Percentiles rank a stretch among this genome's conserved stretches.
phyloP scores from a whole-genome alignment of 2,113 vertebrate genomes.

The Heterochromis multidens region DNA sequence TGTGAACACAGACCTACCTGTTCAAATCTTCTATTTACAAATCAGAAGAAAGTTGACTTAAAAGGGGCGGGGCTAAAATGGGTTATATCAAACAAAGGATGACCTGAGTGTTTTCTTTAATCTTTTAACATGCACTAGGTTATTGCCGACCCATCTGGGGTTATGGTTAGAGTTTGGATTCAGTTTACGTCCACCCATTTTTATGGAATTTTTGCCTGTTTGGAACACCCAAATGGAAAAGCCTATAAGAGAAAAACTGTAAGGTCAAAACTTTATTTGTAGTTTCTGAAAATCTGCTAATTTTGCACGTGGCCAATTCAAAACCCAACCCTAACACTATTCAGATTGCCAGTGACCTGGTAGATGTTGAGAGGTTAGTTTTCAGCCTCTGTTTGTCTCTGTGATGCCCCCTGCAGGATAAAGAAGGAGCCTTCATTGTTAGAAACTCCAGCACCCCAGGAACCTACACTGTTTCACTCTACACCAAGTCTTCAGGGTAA shows the following conservation, averaged over 20 bases:
- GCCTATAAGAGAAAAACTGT: background rate
- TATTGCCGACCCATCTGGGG: background rate
- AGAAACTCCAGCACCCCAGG: constrained; percentile 89
- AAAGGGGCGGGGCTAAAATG: fast-evolving
- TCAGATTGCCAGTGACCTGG: background rate
- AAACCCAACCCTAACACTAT: background rate
- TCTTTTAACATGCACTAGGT: background rate
- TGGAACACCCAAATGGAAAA: background rate
- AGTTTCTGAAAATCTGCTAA: too few relatives aligned
- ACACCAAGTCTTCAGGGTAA: constrained; percentile 86
- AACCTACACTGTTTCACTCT: constrained; percentile 89
- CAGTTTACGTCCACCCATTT: too few relatives aligned
- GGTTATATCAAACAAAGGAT: background rate
- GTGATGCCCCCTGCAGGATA: constrained; percentile 81
- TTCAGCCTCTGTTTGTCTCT: background rate
- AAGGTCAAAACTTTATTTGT: background rate
- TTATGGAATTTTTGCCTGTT: background rate
- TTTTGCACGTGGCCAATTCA: background rate
- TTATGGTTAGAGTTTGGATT: background rate
- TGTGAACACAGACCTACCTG: background rate
- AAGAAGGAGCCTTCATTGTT: constrained; percentile 94
- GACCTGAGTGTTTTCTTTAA: background rate
- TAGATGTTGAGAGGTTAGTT: background rate
- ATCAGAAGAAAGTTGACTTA: background rate
- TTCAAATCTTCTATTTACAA: background rate